A percentile compares a stretch with the other conserved stretches of the same genome.
These are phyloP conservation scores for Thalassophryne amazonica DNA, from an alignment of 2,797 vertebrate genomes.

Conservation along the genomic window DNA sequence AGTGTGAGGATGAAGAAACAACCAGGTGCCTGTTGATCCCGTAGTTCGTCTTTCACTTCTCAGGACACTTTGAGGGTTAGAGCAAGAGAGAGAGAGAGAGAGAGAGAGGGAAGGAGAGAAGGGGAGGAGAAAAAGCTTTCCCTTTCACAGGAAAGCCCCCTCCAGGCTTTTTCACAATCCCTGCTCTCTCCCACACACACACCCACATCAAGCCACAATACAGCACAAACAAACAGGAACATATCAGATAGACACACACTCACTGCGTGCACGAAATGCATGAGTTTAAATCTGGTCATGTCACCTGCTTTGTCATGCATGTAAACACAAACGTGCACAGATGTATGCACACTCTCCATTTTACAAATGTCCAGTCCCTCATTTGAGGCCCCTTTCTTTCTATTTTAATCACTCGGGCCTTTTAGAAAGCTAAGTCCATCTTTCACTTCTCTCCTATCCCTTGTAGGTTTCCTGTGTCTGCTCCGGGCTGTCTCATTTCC, in stretches of 20 bases:
- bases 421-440: slow-evolving; percentile 44
- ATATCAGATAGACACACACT: not conserved
- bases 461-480: slow-evolving; percentile 45
- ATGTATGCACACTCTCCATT: slow-evolving; percentile 15
- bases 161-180: slow-evolving; percentile 43
- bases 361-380: slow-evolving; percentile 49
- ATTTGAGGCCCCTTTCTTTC: slow-evolving; percentile 53
- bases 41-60: slow-evolving; percentile 53
- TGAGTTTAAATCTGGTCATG: not conserved
- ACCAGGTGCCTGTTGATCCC: slow-evolving; percentile 63
- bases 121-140: slow-evolving; percentile 72
- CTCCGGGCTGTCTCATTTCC: slow-evolving; percentile 72
- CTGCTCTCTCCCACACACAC: slow-evolving; percentile 13
- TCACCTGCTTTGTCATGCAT: slow-evolving; percentile 4
- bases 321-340: slow-evolving; percentile 4
- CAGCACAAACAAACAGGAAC: slow-evolving; percentile 23
- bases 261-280: not conserved
- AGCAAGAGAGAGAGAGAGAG: slow-evolving; percentile 22
- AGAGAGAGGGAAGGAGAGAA: slow-evolving; percentile 26
- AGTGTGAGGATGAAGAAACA: slow-evolving; percentile 24
- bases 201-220: slow-evolving; percentile 45
- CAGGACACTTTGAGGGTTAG: slow-evolving; percentile 45
- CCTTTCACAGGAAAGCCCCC: slow-evolving; percentile 83
- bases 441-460: slow-evolving; percentile 40
- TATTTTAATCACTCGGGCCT: slow-evolving; percentile 60